phyloP scores from a whole-genome alignment of 2,113 vertebrate genomes.

The Spheniscus mendiculus region DNA sequence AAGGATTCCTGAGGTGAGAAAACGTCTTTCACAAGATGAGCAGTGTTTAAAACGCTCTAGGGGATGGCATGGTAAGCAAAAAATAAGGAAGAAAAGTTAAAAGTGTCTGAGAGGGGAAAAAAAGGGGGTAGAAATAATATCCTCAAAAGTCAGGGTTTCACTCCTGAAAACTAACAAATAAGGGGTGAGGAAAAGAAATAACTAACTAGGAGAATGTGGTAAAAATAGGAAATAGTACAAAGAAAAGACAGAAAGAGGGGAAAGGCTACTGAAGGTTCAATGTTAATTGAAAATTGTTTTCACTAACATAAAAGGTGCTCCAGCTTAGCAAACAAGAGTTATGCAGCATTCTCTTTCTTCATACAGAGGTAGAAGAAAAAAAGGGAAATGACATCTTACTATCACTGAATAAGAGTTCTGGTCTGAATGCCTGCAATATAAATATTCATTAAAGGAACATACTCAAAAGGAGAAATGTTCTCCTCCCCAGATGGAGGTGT shows the following conservation, averaged over 20 bases:
- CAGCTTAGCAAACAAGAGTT: not conserved
- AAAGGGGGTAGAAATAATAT: not conserved
- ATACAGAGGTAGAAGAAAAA: not conserved
- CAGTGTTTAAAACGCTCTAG: not conserved
- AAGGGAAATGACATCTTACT: not conserved
- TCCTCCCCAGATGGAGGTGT: not conserved
- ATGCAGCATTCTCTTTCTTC: not conserved
- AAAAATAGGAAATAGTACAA: not conserved
- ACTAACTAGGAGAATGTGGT: not conserved
- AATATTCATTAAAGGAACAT: not conserved
- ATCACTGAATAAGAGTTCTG: not conserved
- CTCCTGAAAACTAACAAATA: not conserved
- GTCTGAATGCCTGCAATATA: not conserved
- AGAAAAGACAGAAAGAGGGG: not conserved
- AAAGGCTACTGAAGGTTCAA: not conserved
- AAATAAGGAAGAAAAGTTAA: not conserved
- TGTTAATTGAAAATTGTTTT: not conserved
- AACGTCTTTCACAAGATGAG: not conserved
- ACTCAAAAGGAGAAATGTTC: not conserved
- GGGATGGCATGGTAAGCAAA: not conserved
- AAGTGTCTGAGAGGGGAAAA: accelerated
- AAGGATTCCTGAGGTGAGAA: not conserved
- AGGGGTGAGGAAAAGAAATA: not conserved
- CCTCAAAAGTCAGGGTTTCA: not conserved
- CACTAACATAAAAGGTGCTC: not conserved